Base-by-base conservation (phyloP, 2,113 vertebrate species). In the Marmota flaviventris region DNA sequence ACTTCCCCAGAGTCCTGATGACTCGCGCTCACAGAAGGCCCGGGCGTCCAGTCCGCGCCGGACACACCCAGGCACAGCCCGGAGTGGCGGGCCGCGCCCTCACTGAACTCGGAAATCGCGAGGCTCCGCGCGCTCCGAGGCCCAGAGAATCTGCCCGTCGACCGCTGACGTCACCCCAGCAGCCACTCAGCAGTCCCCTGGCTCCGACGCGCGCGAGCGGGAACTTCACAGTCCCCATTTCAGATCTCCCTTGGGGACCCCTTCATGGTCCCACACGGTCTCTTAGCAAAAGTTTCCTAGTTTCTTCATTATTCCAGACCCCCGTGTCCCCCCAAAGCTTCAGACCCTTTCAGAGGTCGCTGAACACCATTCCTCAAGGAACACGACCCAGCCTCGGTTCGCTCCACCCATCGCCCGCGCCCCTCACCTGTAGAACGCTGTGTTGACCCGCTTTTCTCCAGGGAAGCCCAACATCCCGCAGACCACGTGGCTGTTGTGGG, bases 401-500 rank as follows among this genome's bases (percentile, higher is more conserved):
- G 17, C 25, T 16, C 37, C 58, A 1, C 1, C 8, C 83, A 3
- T 69, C 10, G 27, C 61, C 93, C 72, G 0, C 42, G 6, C 75
- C 48, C 89, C 99, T 99, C 98, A 99, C 99, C 99, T 99, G 99
- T 99, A 99, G 98, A 99, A 99, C 98, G 99, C 99, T 96, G 98
- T 99, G 99, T 99, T 99, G 98, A 99, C 98, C 92, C 99, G 99
- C 97, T 98, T 99, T 97, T 99, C 99, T 0, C 99, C 98, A 0
- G 99, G 99, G 98, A 99, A 99, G 91, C 99, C 99, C 99, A 99
- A 98, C 99, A 99, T 99, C 91, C 99, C 99, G 0, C 99, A 99
- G 98, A 99, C 7, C 5, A 99, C 99, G 0, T 73, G 99, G 45
- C 99, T 99, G 98, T 99, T 99, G 93, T 98, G 99, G 92, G 97